Evolutionary conservation across 2,888 invertebrate species (phyloP).

Genomic region (Didymodactylos carnosus): DNA sequence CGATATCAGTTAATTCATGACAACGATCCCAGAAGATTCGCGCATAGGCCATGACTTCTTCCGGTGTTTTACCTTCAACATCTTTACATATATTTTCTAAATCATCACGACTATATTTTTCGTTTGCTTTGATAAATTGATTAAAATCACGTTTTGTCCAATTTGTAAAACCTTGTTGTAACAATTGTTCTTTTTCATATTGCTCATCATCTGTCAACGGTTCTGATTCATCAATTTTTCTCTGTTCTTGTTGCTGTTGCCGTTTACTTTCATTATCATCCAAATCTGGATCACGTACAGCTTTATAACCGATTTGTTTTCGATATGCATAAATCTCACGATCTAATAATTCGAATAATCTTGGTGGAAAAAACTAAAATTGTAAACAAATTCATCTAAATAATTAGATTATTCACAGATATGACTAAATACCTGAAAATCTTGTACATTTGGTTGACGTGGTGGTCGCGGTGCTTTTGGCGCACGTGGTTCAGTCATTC

Average conservation of each 20-base stretch:
- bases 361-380: slow-evolving; percentile 90
- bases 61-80: slow-evolving; percentile 75
- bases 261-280: slow-evolving; percentile 77
- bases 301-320: slow-evolving; percentile 64
- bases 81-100: slow-evolving; percentile 90
- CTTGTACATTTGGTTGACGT: slow-evolving; percentile 94
- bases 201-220: slow-evolving; percentile 70
- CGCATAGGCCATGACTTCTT: slow-evolving; percentile 57
- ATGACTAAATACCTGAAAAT: no score
- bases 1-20: slow-evolving; percentile 79
- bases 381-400: no score
- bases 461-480: slow-evolving; percentile 96
- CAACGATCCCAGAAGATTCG: slow-evolving; percentile 95
- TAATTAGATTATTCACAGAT: no score
- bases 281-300: slow-evolving; percentile 49
- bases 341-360: slow-evolving; percentile 84
- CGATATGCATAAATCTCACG: slow-evolving; percentile 83
- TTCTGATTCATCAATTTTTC: slow-evolving; percentile 86
- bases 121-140: slow-evolving; percentile 90
- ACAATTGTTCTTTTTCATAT: slow-evolving; percentile 66
- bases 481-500: slow-evolving; percentile 87
- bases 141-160: slow-evolving; percentile 97
- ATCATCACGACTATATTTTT: slow-evolving; percentile 91
- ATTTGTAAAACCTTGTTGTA: slow-evolving; percentile 83
- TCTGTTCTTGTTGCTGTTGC: slow-evolving; percentile 72